phyloP scores from a whole-genome alignment of 1,140 invertebrate genomes.

The Papilio aristodemus region DNA sequence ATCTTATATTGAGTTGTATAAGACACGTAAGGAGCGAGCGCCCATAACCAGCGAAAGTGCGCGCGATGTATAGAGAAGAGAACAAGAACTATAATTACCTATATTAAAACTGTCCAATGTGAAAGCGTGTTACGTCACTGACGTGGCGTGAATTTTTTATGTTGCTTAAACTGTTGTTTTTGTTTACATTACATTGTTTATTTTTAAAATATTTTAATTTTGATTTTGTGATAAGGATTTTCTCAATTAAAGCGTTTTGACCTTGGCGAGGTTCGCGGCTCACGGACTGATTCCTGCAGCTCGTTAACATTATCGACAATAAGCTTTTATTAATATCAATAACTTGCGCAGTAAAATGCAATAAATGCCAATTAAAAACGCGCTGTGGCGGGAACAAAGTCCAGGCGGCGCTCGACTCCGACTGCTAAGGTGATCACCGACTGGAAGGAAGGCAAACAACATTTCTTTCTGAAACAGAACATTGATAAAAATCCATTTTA shows the following conservation, averaged over 20 bases:
- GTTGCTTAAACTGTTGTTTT: no score
- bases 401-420: background rate
- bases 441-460: background rate
- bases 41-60: background rate
- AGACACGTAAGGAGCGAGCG: background rate
- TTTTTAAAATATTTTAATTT: no score
- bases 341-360: constrained; percentile 32
- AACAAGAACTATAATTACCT: no score
- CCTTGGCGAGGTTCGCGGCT: background rate
- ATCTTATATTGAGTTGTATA: constrained; percentile 10
- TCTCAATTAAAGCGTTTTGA: background rate
- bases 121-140: no score
- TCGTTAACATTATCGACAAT: constrained; percentile 15
- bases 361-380: constrained; percentile 30
- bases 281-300: background rate
- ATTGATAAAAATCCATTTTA: no score
- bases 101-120: no score
- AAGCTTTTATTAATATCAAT: constrained; percentile 44
- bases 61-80: no score
- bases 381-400: constrained; percentile 15
- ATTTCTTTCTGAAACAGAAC: background rate
- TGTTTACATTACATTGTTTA: no score
- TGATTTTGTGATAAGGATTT: background rate
- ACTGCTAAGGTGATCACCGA: background rate
- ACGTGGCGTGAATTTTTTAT: no score